A percentile compares a stretch with the other conserved stretches of the same genome.
phyloP scores from a whole-genome alignment of 1,140 invertebrate species.

The Diorhabda carinulata region DNA sequence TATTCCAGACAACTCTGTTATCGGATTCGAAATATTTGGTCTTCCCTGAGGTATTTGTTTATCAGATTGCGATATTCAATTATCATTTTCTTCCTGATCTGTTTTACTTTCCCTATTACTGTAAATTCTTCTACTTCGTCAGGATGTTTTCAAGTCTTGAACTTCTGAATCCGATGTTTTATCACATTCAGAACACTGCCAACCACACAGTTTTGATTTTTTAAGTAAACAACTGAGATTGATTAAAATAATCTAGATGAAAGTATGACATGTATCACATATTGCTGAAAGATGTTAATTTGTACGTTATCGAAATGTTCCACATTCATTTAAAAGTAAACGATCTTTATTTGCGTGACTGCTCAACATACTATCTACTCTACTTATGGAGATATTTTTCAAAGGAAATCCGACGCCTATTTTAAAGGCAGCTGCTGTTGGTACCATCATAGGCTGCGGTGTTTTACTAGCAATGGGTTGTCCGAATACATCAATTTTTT shows the following conservation, averaged over 20 bases:
- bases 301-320: slow-evolving; percentile 73
- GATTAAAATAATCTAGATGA: slow-evolving; percentile 89
- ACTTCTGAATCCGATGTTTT: slow-evolving; percentile 76
- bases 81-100: slow-evolving; percentile 15
- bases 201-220: slow-evolving; percentile 90
- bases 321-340: slow-evolving; percentile 62
- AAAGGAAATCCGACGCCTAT: slow-evolving; percentile 77
- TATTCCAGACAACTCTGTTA: background rate
- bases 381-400: slow-evolving; percentile 58
- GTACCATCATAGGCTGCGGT: slow-evolving; percentile 60
- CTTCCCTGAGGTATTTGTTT: background rate
- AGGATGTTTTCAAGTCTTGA: slow-evolving; percentile 71
- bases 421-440: slow-evolving; percentile 74
- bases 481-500: slow-evolving; percentile 49
- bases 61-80: background rate
- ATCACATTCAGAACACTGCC: slow-evolving; percentile 90
- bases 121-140: slow-evolving; percentile 69
- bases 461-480: slow-evolving; percentile 39
- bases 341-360: slow-evolving; percentile 54
- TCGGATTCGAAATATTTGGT: background rate
- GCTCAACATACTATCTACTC: slow-evolving; percentile 55
- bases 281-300: slow-evolving; percentile 87
- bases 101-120: slow-evolving; percentile 52
- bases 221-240: slow-evolving; percentile 86
- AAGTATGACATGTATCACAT: slow-evolving; percentile 95